These are phyloP conservation scores for Serripes groenlandicus DNA, from an alignment of 2,888 invertebrate species.

Conservation along the genomic window DNA sequence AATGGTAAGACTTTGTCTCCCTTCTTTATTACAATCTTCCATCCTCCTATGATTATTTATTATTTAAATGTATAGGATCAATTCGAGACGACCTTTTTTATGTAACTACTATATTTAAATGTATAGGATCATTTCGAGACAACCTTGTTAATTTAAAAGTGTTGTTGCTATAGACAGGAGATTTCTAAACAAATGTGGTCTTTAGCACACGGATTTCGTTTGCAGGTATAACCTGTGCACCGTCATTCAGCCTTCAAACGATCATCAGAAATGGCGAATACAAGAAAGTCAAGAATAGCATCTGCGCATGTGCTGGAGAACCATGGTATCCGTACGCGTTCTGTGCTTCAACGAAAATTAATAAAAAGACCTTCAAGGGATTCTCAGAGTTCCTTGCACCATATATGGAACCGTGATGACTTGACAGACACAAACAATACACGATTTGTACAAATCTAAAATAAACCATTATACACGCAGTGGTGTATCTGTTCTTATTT, in stretches of 20 bases:
- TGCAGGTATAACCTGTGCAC: conserved; percentile 26
- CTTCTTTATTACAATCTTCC: not conserved
- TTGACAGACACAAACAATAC: not conserved
- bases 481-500: too few relatives aligned
- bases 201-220: not conserved
- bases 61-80: not conserved
- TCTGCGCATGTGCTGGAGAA: conserved; percentile 25
- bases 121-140: not conserved
- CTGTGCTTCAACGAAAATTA: conserved; percentile 9
- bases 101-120: not conserved
- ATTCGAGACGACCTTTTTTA: not conserved
- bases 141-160: not conserved
- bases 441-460: not conserved
- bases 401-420: conserved; percentile 3
- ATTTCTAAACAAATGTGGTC: not conserved
- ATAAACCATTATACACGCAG: not conserved
- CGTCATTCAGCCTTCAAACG: not conserved
- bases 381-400: not conserved
- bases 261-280: conserved; percentile 30
- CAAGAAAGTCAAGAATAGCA: conserved; percentile 15
- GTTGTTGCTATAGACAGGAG: not conserved
- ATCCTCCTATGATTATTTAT: not conserved
- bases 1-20: conserved; percentile 22
- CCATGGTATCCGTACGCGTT: conserved; percentile 29
- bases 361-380: conserved; percentile 9